Base-by-base conservation (phyloP, 2,888 invertebrate species). In the Cylindroiulus punctatus region DNA sequence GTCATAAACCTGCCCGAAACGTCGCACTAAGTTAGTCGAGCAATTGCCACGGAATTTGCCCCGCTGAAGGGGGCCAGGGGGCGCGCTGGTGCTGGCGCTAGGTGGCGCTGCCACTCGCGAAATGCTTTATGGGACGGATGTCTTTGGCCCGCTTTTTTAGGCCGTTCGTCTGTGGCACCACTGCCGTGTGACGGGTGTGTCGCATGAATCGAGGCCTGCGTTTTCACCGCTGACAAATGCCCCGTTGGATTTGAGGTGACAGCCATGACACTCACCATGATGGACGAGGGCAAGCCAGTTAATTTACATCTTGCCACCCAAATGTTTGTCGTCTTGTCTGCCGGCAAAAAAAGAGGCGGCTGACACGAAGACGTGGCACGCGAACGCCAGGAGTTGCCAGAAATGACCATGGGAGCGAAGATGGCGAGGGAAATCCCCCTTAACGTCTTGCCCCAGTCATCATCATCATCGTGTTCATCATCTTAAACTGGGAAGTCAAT, bases 291-390 rank as follows among this genome's bases (percentile, higher is more conserved):
- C 84, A 84, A 52, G 84, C 36, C 47, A 42, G 84, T 47, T 84
- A 84, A 84, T 84, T 84, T 52, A 52, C 84, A 84, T 84, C 84
- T 84, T 84, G 83, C 83, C 40, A 83, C 42, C 83, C 83, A 83
- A 40, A 83, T 83, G 83, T 83, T 83, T 83, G 83, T 83, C 83
- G 26, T 83, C 83, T 42, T 83, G 42, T 40, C 22, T 42, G 3
- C 32, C 14, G 30, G 76, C 22, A 22, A 76, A 76, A 76, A 76
- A 30, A 65, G 57, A n/a, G 14, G 30, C 10, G 65, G 26, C 26
- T 65, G 65, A 26, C 65, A 65, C 65, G 65, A 65, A 76, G 76
- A 76, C 30, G 12, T 76, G 76, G 76, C 76, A 76, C 76, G 76
- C 76, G 76, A 65, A 30, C 76, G 76, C 17, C 76, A 76, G 30